phyloP scores from a whole-genome alignment of 2,113 vertebrate genomes.

The Heterocephalus glaber region DNA sequence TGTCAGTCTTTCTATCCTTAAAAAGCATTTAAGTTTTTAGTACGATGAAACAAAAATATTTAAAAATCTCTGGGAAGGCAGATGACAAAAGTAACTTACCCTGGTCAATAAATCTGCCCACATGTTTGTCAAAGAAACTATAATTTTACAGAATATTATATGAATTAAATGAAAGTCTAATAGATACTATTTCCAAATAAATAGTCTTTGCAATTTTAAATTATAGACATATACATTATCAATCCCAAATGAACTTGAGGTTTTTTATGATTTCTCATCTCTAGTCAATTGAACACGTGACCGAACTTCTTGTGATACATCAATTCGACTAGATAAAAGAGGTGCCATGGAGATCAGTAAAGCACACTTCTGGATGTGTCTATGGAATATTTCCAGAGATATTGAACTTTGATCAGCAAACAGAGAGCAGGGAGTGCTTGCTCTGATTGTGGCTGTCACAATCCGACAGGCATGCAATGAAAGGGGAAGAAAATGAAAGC shows the following conservation, averaged over 20 bases:
- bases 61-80: not conserved
- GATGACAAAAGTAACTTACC: not conserved
- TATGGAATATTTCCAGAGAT: not conserved
- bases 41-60: not conserved
- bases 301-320: too few species aligned
- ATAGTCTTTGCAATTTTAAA: not conserved
- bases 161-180: not conserved
- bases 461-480: not conserved
- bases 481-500: not conserved
- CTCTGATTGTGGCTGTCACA: not conserved
- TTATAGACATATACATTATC: not conserved
- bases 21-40: not conserved
- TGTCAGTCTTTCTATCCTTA: not conserved
- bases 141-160: not conserved
- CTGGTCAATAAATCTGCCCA: not conserved
- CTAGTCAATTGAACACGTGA: not conserved
- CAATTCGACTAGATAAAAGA: not conserved
- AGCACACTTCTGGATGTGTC: not conserved
- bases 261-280: slow-evolving; percentile 5
- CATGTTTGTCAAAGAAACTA: not conserved
- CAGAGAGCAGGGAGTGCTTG: not conserved
- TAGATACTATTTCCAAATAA: not conserved
- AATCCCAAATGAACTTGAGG: not conserved
- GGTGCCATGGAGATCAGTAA: not conserved
- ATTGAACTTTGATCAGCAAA: not conserved